phyloP scores from a whole-genome alignment of 2,888 invertebrate genomes.

The Diaprepes abbreviatus region DNA sequence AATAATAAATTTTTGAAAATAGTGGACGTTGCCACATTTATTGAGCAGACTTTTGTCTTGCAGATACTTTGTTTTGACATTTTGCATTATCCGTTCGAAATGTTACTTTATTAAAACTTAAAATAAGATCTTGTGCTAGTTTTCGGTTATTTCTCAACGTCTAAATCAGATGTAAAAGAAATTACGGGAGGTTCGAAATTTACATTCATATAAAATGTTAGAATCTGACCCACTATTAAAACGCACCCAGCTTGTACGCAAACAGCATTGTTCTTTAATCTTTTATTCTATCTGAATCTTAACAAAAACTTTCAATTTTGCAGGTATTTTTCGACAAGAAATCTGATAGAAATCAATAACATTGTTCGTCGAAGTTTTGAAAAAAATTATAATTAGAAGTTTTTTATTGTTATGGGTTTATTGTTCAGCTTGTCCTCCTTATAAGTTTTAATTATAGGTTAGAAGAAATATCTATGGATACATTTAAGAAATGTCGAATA shows the following conservation, averaged over 20 bases:
- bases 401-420: slow-evolving; percentile 2
- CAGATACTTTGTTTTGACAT: too few species aligned
- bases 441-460: slow-evolving; percentile 5
- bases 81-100: too few species aligned
- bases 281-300: background rate
- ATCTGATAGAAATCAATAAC: slow-evolving; percentile 15
- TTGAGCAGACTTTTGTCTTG: too few species aligned
- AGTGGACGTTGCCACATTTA: too few species aligned
- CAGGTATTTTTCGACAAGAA: background rate
- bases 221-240: slow-evolving; percentile 2
- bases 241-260: background rate
- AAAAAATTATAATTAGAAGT: background rate
- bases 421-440: background rate
- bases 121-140: too few species aligned
- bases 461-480: background rate
- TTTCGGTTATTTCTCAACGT: too few species aligned
- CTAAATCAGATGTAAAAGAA: too few species aligned
- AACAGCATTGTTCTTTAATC: background rate
- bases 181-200: too few species aligned
- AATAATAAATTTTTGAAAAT: too few species aligned
- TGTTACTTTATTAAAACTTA: too few species aligned
- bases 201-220: too few species aligned
- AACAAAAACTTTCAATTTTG: background rate
- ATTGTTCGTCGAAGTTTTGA: background rate
- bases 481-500: background rate